These are phyloP conservation scores for Leptogaster cylindrica DNA, from an alignment of 2,888 invertebrate genomes.

Conservation along the genomic window DNA sequence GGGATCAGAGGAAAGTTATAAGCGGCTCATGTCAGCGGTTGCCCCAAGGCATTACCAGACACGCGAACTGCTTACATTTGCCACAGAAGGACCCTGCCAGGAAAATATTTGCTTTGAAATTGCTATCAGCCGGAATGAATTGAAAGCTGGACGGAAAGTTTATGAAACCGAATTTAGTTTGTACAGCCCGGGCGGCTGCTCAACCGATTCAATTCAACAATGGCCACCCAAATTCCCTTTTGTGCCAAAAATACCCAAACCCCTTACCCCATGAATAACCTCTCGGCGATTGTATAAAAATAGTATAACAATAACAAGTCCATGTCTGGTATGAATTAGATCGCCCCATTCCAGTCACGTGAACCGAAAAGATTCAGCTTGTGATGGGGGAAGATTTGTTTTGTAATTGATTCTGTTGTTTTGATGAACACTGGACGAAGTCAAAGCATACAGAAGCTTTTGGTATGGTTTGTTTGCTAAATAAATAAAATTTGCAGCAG, in stretches of 20 bases:
- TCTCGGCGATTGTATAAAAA: background rate
- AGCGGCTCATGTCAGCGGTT: background rate
- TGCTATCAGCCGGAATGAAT: conserved; percentile 22
- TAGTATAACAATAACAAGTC: conserved; percentile 21
- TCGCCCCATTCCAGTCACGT: background rate
- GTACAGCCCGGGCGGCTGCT: conserved; percentile 9
- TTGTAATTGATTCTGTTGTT: conserved; percentile 30
- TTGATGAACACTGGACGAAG: background rate
- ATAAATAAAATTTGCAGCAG: conserved; percentile 8
- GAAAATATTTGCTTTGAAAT: conserved; percentile 19
- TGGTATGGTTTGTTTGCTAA: background rate
- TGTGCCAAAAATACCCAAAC: background rate
- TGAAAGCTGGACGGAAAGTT: conserved; percentile 39
- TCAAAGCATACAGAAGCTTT: background rate
- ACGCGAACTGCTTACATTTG: background rate
- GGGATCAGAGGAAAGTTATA: background rate
- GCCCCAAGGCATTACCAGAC: no score
- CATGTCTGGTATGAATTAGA: conserved; percentile 16
- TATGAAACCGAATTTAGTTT: conserved; percentile 44
- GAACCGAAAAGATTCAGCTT: conserved; percentile 3
- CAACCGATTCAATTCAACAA: conserved; percentile 12
- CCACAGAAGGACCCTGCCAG: background rate
- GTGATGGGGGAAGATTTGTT: conserved; percentile 24
- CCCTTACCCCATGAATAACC: conserved; percentile 10
- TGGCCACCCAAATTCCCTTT: background rate